Evolutionary conservation across 2,113 vertebrate species (phyloP).

Genomic region (Nycticebus coucang): DNA sequence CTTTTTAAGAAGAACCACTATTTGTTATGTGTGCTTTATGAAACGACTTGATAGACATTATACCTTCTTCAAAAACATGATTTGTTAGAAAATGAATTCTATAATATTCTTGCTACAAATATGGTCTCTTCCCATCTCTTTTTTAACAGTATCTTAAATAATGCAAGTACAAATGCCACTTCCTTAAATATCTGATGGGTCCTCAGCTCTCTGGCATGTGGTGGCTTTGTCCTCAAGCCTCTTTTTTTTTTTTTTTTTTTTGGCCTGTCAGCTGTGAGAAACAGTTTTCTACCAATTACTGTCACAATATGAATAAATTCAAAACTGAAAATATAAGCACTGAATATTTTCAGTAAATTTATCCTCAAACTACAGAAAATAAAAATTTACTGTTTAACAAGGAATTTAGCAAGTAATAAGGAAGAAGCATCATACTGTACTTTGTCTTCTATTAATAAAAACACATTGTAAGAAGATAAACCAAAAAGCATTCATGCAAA

Average conservation of each 20-base stretch:
- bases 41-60: slow-evolving; percentile 18
- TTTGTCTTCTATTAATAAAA: slow-evolving; percentile 79
- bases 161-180: slow-evolving; percentile 74
- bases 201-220: slow-evolving; percentile 57
- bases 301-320: slow-evolving; percentile 82
- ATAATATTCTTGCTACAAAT: slow-evolving; percentile 63
- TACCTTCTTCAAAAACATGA: slow-evolving; percentile 46
- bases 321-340: slow-evolving; percentile 80
- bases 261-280: slow-evolving; percentile 79
- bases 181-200: slow-evolving; percentile 74
- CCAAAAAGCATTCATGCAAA: slow-evolving; percentile 73
- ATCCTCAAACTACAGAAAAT: slow-evolving; percentile 75
- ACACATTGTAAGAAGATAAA: slow-evolving; percentile 72
- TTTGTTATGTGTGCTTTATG: slow-evolving; percentile 37
- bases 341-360: slow-evolving; percentile 80
- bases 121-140: slow-evolving; percentile 39
- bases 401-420: slow-evolving; percentile 71
- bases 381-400: slow-evolving; percentile 66
- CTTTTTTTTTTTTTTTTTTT: slow-evolving; percentile 66
- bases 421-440: slow-evolving; percentile 70
- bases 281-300: slow-evolving; percentile 82
- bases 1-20: slow-evolving; percentile 29
- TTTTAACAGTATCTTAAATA: slow-evolving; percentile 70
- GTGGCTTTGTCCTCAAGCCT: slow-evolving; percentile 71
- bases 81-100: slow-evolving; percentile 55